These are phyloP conservation scores for Drosophila testacea DNA, from an alignment of 2,888 invertebrate species.

Conservation along the genomic window DNA sequence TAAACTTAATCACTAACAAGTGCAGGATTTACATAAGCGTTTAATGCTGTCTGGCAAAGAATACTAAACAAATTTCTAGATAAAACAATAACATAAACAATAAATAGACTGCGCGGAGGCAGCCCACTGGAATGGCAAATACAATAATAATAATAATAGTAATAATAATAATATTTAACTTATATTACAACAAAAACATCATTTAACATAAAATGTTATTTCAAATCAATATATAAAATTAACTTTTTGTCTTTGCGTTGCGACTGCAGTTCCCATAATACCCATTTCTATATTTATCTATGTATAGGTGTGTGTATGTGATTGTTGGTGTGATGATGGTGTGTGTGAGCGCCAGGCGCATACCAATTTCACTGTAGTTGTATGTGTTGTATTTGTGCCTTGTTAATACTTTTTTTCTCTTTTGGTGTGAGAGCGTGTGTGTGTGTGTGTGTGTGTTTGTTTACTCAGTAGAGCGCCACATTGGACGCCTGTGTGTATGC, in stretches of 20 bases:
- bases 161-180: slow-evolving; percentile 23
- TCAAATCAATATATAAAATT: slow-evolving; percentile 44
- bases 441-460: slow-evolving; percentile 14
- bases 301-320: slow-evolving; percentile 13
- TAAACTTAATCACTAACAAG: slow-evolving; percentile 73
- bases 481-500: slow-evolving; percentile 83
- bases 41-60: slow-evolving; percentile 70
- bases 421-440: slow-evolving; percentile 55
- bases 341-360: slow-evolving; percentile 60
- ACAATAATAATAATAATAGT: slow-evolving; percentile 35
- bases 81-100: slow-evolving; percentile 64
- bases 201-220: slow-evolving; percentile 33
- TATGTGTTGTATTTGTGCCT: slow-evolving; percentile 68
- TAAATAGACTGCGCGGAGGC: slow-evolving; percentile 37
- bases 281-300: slow-evolving; percentile 52
- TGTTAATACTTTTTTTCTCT: slow-evolving; percentile 60
- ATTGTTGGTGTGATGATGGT: slow-evolving; percentile 29
- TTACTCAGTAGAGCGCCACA: slow-evolving; percentile 75
- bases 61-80: slow-evolving; percentile 31
- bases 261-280: slow-evolving; percentile 78
- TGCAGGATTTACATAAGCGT: slow-evolving; percentile 75
- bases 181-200: slow-evolving; percentile 31
- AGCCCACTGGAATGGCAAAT: slow-evolving; percentile 68
- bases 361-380: slow-evolving; percentile 36
- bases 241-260: slow-evolving; percentile 68